Conservation (phyloP, 2,797 vertebrate genomes). For the Neosilurus mollespiculum region DNA sequence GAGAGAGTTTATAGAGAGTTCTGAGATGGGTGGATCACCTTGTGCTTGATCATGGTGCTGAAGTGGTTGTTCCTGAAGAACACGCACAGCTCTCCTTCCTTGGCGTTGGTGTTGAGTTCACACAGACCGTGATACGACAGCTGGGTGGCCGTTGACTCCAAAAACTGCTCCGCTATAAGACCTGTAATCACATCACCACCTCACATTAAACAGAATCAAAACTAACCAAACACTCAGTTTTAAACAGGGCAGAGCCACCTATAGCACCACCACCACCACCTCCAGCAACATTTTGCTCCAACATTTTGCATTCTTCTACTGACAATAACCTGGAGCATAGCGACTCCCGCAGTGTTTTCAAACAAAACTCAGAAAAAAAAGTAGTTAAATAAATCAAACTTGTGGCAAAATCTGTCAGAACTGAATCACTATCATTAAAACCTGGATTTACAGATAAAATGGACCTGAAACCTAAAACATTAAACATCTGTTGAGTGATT, state of each 20-base stretch:
- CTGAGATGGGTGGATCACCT: constrained; percentile 68
- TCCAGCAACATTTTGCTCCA: no score
- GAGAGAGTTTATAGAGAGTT: neutral
- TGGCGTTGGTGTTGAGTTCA: constrained; percentile 79
- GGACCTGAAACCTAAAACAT: neutral
- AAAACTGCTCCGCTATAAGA: constrained; percentile 89
- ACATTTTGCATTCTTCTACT: no score
- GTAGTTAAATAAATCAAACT: neutral
- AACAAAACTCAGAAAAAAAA: neutral
- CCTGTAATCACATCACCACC: constrained; percentile 63
- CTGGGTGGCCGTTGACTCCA: constrained; percentile 89
- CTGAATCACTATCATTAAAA: neutral
- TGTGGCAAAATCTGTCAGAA: neutral
- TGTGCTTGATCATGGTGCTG: constrained; percentile 90
- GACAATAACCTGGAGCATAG: no score
- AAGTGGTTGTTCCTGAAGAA: constrained; percentile 99
- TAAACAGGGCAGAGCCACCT: no score
- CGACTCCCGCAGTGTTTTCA: neutral
- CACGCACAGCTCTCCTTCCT: constrained; percentile 85
- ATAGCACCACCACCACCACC: neutral
- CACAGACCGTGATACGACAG: constrained; percentile 91
- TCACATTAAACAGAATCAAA: neutral
- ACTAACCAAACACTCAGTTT: no score
- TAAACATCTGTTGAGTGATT: no score
- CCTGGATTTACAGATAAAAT: no score